Conservation (phyloP, 35 echinoderm and acorn worm species). For the Lytechinus pictus region DNA sequence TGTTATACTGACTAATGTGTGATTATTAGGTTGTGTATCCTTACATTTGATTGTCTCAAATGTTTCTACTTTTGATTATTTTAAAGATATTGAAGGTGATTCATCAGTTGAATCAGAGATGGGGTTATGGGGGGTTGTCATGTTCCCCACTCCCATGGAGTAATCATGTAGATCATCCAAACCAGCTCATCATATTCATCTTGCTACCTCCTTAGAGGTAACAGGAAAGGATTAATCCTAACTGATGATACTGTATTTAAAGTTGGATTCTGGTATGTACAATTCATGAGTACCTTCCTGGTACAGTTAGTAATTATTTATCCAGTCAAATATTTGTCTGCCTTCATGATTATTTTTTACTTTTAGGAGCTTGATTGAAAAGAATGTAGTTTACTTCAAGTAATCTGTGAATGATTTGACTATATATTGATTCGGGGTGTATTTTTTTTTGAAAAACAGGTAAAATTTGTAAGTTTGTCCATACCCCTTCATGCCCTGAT, state of each 20-base stretch:
- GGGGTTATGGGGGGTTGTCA: slow-evolving; percentile 53
- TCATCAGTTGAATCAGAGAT: slow-evolving; percentile 52
- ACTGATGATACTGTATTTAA: not conserved
- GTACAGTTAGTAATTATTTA: not conserved
- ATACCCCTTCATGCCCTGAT: not conserved
- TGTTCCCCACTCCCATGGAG: slow-evolving; percentile 42
- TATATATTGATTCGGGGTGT: not conserved
- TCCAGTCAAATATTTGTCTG: no score
- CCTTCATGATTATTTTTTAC: no score
- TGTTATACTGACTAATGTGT: no score
- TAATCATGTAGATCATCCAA: slow-evolving; percentile 45
- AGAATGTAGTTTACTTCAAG: not conserved
- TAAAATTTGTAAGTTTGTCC: not conserved
- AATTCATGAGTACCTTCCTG: not conserved
- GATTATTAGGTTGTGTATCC: no score
- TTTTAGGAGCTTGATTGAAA: no score
- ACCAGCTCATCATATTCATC: slow-evolving; percentile 39
- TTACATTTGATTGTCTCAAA: no score
- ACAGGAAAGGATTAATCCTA: slow-evolving; percentile 46
- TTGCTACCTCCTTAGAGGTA: slow-evolving; percentile 40
- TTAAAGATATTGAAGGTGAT: not conserved
- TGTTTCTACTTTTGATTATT: no score
- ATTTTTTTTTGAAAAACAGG: not conserved
- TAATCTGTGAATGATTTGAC: not conserved
- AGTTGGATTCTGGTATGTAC: not conserved